Base-by-base conservation (phyloP, 2,113 vertebrate genomes). In the Salvelinus fontinalis region DNA sequence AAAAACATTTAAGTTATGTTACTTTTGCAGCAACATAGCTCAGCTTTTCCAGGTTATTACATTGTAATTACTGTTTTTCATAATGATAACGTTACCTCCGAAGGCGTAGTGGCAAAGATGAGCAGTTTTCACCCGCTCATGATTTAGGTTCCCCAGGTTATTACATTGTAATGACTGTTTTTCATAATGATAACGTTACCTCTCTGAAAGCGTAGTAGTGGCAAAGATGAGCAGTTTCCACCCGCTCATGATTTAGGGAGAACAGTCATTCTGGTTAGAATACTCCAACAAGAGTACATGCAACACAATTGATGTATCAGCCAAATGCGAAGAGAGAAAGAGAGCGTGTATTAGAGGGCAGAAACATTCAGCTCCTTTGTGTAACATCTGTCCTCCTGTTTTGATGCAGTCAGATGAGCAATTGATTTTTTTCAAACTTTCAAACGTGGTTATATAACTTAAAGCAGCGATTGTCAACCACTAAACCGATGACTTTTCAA, bases 321-420 rank as follows among this genome's bases (percentile, higher is more conserved):
- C 14, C 14, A 18, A 44, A 44, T 11, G 39, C 9, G 39, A 44
- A 44, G 39, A 44, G 39, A 44, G 39, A 44, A 11, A 18, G 14
- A 54, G 14, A 54, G 51, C 3, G 51, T 18, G 16, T 54, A 54
- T 54, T 14, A 54, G 51, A 18, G 51, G 51, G 51, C 51, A 54
- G 51, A 54, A 18, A 16, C 51, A 18, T 54, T 4, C 51, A 16
- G 51, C 51, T 54, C 86, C 90, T 92, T 92, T 92, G 91, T 92
- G 89, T 85, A 86, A 92, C 91, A 91, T 92, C 91, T 91, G 89
- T 81, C 84, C 86, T 80, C 82, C 84, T 85, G 83, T 83, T 79
- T 18, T 34, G 31, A 31, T 68, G 14, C 16, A 44, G 39, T 44
- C 9, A 44, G 39, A 11, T n/a, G 31, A 5, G 29, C 65, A 31